Conservation (phyloP, 2,797 vertebrate genomes). For the Staurois parvus region DNA sequence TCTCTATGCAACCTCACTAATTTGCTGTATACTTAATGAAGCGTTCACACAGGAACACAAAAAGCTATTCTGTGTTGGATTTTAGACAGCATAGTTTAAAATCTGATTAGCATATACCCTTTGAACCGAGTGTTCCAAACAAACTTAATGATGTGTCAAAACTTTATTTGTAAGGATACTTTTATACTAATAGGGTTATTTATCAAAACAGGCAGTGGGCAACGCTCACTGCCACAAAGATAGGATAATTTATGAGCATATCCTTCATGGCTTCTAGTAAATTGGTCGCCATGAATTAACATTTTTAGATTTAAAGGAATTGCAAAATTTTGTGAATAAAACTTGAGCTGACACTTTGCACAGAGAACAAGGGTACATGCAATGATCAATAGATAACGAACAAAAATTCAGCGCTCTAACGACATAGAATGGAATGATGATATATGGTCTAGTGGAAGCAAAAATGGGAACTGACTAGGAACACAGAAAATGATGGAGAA, state of each 20-base stretch:
- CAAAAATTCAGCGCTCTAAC: too few species aligned
- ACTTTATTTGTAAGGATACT: conserved; percentile 11
- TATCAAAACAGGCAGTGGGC: conserved; percentile 27
- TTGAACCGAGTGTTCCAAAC: conserved; percentile 29
- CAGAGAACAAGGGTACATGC: too few species aligned
- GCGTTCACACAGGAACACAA: conserved; percentile 6
- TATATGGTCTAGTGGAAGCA: too few species aligned
- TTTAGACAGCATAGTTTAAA: conserved; percentile 13
- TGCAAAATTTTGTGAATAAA: neutral
- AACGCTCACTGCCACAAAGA: conserved; percentile 22
- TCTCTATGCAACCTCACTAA: neutral
- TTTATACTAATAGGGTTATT: conserved; percentile 33
- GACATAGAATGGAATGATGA: too few species aligned
- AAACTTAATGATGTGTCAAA: conserved; percentile 37
- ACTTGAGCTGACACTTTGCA: neutral
- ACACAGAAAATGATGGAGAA: too few species aligned
- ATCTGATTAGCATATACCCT: conserved; percentile 14
- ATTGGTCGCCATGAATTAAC: neutral
- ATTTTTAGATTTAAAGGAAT: neutral
- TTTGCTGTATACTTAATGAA: conserved; percentile 27
- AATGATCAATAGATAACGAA: too few species aligned
- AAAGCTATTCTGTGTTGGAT: neutral
- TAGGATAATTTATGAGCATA: conserved; percentile 15
- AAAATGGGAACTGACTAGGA: too few species aligned
- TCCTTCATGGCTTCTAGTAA: neutral